These are phyloP conservation scores for Esox niger DNA, from an alignment of 2,113 vertebrate species.

Conservation along the genomic window DNA sequence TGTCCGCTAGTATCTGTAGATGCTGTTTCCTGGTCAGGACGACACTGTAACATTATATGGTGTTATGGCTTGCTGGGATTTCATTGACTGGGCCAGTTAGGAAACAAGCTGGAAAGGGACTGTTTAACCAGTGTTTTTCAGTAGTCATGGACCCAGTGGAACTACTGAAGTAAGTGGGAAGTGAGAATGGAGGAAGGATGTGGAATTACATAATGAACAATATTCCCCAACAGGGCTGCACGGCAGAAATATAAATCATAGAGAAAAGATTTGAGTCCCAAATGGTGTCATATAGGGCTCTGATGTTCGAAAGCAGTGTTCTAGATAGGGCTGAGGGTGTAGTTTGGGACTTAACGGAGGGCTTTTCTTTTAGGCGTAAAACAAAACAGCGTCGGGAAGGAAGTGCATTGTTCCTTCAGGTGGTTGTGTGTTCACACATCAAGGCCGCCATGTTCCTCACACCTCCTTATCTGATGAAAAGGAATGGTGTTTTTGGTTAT, in stretches of 20 bases:
- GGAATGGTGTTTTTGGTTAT: too few relatives aligned
- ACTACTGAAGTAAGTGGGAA: slow-evolving; percentile 18
- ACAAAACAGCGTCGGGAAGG: not conserved
- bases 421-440: not conserved
- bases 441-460: not conserved
- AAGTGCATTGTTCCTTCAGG: not conserved
- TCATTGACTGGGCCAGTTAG: slow-evolving; percentile 30
- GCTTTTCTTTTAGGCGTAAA: not conserved
- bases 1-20: too few relatives aligned
- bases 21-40: too few relatives aligned
- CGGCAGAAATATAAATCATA: slow-evolving; percentile 31
- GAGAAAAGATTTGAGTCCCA: not conserved
- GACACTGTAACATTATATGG: too few relatives aligned
- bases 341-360: not conserved
- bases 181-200: slow-evolving; percentile 39
- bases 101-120: slow-evolving; percentile 43
- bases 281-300: too few relatives aligned
- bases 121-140: slow-evolving; percentile 21
- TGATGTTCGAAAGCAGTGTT: too few relatives aligned
- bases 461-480: not conserved
- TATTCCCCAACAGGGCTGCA: slow-evolving; percentile 35
- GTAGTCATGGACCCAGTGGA: slow-evolving; percentile 44
- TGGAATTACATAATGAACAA: slow-evolving; percentile 40
- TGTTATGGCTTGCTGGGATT: not conserved
- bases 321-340: not conserved